A percentile compares a stretch with the other conserved stretches of the same genome.
These are phyloP conservation scores for Chalcis sispes DNA, from an alignment of 2,888 invertebrate species.

Conservation along the genomic window DNA sequence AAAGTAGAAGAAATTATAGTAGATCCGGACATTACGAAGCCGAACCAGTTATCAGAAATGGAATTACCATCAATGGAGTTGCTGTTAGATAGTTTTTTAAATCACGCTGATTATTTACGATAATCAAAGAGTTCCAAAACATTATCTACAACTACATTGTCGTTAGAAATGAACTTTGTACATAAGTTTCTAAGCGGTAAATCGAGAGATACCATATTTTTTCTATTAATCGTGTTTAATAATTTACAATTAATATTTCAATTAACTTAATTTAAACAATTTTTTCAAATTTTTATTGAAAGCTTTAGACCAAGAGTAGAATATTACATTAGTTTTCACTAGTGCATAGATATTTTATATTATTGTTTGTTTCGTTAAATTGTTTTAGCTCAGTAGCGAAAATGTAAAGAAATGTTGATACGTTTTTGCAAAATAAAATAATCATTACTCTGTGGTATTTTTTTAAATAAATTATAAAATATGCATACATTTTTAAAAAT, in stretches of 20 bases:
- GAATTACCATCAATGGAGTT: constrained; percentile 92
- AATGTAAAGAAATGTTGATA: constrained; percentile 14
- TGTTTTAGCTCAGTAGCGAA: constrained; percentile 21
- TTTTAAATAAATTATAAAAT: neutral
- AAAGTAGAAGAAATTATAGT: constrained; percentile 69
- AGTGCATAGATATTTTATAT: constrained; percentile 46
- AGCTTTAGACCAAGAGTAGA: constrained; percentile 57
- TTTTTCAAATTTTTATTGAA: constrained; percentile 40
- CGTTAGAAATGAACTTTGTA: constrained; percentile 47
- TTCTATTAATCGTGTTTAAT: constrained; percentile 37
- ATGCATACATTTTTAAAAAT: neutral
- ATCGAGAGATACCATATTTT: constrained; percentile 26
- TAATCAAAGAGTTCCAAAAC: constrained; percentile 57
- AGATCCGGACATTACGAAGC: constrained; percentile 79
- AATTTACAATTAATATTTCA: neutral
- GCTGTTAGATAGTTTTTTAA: constrained; percentile 83
- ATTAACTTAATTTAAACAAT: constrained; percentile 6
- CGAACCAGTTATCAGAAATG: constrained; percentile 81
- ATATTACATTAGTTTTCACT: constrained; percentile 36
- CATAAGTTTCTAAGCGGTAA: constrained; percentile 33
- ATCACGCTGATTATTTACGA: constrained; percentile 11
- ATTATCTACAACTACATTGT: constrained; percentile 43
- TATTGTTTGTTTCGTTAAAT: constrained; percentile 53
- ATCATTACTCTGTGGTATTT: neutral
- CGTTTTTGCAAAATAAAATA: neutral